Conservation (phyloP, 2,888 invertebrate species). For the Tenthredo livida region DNA sequence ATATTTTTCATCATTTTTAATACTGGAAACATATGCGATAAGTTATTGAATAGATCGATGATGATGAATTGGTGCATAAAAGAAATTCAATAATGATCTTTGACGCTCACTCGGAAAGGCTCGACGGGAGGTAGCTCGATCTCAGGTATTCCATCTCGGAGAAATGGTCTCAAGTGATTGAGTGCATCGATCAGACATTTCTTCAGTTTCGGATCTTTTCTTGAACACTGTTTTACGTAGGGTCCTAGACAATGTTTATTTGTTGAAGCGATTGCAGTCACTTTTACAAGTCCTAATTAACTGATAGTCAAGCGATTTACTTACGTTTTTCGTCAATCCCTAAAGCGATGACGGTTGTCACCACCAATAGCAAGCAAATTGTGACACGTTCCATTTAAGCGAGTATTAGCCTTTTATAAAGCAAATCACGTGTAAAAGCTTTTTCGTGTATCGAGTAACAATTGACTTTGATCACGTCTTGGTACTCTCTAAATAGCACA, state of each 20-base stretch:
- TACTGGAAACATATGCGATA: background rate
- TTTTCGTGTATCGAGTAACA: background rate
- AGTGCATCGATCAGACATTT: slow-evolving; percentile 76
- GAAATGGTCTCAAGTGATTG: slow-evolving; percentile 77
- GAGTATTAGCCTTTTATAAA: background rate
- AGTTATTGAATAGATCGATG: background rate
- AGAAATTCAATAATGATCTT: background rate
- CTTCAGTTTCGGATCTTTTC: slow-evolving; percentile 78
- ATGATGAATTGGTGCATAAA: background rate
- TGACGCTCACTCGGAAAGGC: slow-evolving; percentile 77
- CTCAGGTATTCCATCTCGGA: slow-evolving; percentile 79
- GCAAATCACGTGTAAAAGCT: background rate
- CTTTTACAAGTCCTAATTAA: background rate
- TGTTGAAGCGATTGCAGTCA: background rate
- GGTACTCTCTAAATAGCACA: slow-evolving; percentile 9
- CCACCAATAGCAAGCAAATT: background rate
- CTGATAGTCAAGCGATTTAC: background rate
- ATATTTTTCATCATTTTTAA: background rate
- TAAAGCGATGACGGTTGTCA: slow-evolving; percentile 32
- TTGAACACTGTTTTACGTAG: slow-evolving; percentile 85
- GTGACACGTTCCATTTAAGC: slow-evolving; percentile 27
- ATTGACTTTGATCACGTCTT: slow-evolving; percentile 7
- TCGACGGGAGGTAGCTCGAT: slow-evolving; percentile 80
- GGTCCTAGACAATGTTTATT: slow-evolving; percentile 78
- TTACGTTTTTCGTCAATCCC: slow-evolving; percentile 42